These are phyloP conservation scores for Cryptocephalus primarius DNA, from an alignment of 2,888 invertebrate genomes.

Conservation along the genomic window DNA sequence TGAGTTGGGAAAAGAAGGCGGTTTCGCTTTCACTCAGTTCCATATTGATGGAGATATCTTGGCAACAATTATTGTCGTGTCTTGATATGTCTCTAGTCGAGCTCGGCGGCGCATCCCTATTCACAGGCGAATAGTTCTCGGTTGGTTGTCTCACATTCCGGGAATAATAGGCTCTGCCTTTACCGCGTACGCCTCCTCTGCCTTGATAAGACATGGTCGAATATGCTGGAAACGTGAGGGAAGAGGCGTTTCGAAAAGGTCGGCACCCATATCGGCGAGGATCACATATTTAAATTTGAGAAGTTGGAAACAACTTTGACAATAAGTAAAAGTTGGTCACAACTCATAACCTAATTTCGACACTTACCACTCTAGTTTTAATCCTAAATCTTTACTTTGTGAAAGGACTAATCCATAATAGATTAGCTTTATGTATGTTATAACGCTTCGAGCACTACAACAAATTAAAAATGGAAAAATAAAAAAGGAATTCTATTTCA, in stretches of 20 bases:
- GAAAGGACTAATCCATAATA: too few relatives aligned
- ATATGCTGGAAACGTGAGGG: constrained; percentile 2
- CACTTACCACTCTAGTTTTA: not conserved
- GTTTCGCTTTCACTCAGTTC: constrained; percentile 35
- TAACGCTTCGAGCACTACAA: too few relatives aligned
- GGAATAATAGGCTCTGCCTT: constrained; percentile 15
- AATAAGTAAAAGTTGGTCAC: not conserved
- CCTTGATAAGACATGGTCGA: constrained; percentile 15
- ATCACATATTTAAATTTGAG: not conserved
- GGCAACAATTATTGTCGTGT: constrained; percentile 27
- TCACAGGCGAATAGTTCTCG: not conserved
- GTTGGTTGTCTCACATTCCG: constrained; percentile 4
- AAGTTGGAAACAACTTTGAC: constrained; percentile 1
- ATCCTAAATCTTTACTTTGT: too few relatives aligned
- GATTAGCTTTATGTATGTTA: too few relatives aligned
- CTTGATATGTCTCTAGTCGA: constrained; percentile 19
- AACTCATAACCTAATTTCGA: constrained; percentile 5
- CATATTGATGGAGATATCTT: constrained; percentile 36
- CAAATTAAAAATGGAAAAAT: too few relatives aligned
- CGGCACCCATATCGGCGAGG: too few relatives aligned
- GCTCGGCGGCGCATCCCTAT: constrained; percentile 5
- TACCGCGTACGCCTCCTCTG: constrained; percentile 13
- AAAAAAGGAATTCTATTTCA: too few relatives aligned
- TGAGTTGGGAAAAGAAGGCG: constrained; percentile 39
- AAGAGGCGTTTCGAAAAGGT: not conserved